These are phyloP conservation scores for Byasa hedistus DNA, from an alignment of 2,888 invertebrate species.

Conservation along the genomic window DNA sequence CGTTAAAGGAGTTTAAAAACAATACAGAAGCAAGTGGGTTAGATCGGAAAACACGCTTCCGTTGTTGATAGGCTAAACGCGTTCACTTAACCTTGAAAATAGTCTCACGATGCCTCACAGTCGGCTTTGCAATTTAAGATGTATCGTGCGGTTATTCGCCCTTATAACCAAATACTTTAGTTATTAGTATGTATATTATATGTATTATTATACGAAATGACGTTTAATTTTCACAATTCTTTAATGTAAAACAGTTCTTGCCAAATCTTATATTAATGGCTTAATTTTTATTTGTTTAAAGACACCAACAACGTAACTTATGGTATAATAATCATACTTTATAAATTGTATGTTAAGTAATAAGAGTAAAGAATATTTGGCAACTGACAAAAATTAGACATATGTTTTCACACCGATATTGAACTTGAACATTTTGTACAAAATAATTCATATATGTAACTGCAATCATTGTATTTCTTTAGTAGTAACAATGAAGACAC, in stretches of 20 bases:
- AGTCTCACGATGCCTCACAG: slow-evolving; percentile 3
- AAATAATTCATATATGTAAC: background rate
- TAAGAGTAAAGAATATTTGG: background rate
- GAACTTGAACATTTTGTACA: background rate
- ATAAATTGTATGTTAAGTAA: too few species aligned
- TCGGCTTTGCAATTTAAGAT: background rate
- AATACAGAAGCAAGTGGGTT: background rate
- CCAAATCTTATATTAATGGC: too few species aligned
- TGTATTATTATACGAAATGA: background rate
- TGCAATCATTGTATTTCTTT: background rate
- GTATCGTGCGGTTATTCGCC: slow-evolving; percentile 1
- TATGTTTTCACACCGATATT: background rate
- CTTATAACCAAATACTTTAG: background rate
- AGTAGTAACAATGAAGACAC: background rate
- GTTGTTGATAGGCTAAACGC: slow-evolving; percentile 6
- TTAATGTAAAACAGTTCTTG: too few species aligned
- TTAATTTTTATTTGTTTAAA: too few species aligned
- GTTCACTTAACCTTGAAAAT: slow-evolving; percentile 28
- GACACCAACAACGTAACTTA: too few species aligned
- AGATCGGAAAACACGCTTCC: slow-evolving; percentile 9
- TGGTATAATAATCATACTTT: too few species aligned
- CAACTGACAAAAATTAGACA: background rate
- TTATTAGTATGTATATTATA: background rate
- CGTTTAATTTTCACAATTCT: too few species aligned
- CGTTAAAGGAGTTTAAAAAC: background rate